Evolutionary conservation across 2,888 invertebrate species (phyloP).

Genomic region (Tenthredo livida): DNA sequence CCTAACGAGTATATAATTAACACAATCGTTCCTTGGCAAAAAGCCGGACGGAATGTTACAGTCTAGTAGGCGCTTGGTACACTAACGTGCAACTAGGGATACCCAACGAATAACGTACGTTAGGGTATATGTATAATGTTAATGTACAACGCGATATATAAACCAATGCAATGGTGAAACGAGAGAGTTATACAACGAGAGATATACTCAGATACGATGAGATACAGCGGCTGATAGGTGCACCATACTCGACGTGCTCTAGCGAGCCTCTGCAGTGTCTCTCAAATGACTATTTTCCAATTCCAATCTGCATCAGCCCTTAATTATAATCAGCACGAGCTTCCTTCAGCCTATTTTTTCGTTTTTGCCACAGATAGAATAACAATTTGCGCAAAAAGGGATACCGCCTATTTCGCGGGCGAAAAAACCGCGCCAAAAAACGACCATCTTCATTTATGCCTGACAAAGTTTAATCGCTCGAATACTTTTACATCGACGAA

Average conservation of each 20-base stretch:
- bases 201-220: conserved; percentile 24
- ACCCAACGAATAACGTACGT: conserved; percentile 8
- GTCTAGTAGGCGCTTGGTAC: conserved; percentile 48
- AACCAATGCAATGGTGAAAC: neutral
- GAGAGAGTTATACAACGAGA: conserved; percentile 28
- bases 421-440: neutral
- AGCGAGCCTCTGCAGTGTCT: conserved; percentile 43
- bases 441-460: neutral
- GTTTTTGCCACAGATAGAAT: too few species aligned
- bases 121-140: neutral
- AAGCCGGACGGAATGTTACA: conserved; percentile 52
- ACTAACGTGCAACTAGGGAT: conserved; percentile 1
- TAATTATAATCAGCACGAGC: too few species aligned
- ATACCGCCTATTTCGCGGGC: too few species aligned
- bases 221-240: conserved; percentile 41
- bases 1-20: conserved; percentile 56
- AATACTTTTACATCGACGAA: neutral
- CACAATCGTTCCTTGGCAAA: conserved; percentile 53
- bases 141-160: neutral
- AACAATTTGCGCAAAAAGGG: too few species aligned
- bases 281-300: neutral
- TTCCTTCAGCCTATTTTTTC: too few species aligned
- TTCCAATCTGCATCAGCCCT: neutral
- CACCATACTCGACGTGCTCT: conserved; percentile 47
- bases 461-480: neutral